Evolutionary conservation across 1,140 invertebrate genomes (phyloP), one percentile per base, ranked within the genome.

Genomic region (Hermetia illucens): DNA sequence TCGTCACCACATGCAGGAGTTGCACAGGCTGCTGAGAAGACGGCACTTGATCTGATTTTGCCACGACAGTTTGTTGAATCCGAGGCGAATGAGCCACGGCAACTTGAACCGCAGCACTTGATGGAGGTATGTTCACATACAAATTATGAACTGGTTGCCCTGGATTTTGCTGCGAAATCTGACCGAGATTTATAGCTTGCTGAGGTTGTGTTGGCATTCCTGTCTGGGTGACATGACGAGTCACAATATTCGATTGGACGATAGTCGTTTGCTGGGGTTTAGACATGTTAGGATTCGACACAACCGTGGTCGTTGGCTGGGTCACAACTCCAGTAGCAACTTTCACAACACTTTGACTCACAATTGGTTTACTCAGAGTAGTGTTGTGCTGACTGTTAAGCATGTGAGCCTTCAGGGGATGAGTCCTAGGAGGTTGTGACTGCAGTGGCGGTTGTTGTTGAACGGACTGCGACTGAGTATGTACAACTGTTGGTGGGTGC

Each of bases 91-190:
- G 43, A 20, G 50, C 40, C 1, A 52, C 41, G 3, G 42, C 39
- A 0, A 52, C 43, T 10, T 15, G 12, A 36, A 15, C 24, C 17
- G 49, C 36, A 0, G 54, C 47, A n/a, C 37, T 50, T 9, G 40
- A 44, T 1, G 56, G 39, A 39, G 59, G 60, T 0, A 56, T 46
- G 20, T 55, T 62, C 5, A 52, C 45, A 0, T 52, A 46, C 18
- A 58, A 31, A 21, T 63, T 62, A 13, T 53, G 62, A 2, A 51
- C 24, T n/a, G 21, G 34, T 21, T 21, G 19, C 3, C 4, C 5
- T 16, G n/a, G n/a, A n/a, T n/a, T n/a, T n/a, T n/a, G n/a, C n/a
- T n/a, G n/a, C n/a, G n/a, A n/a, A n/a, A n/a, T n/a, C n/a, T n/a
- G n/a, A n/a, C n/a, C n/a, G n/a, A 34, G 20, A 34, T 34, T 16